phyloP scores from a whole-genome alignment of 2,113 vertebrate species.

The Mesoclemmys tuberculata region DNA sequence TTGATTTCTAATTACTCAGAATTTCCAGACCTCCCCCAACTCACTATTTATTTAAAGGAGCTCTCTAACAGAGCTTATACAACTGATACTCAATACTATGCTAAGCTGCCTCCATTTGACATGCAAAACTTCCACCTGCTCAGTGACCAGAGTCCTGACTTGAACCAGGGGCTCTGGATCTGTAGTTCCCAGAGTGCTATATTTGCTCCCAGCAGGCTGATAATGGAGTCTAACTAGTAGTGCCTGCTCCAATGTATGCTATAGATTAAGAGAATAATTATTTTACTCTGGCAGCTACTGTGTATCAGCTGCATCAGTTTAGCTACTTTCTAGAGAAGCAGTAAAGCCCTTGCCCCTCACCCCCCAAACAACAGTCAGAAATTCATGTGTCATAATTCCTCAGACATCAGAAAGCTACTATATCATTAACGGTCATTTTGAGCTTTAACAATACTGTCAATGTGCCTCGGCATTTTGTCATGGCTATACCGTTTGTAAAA shows the following conservation, averaged over 20 bases:
- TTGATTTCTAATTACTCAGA: not conserved
- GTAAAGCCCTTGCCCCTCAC: not conserved
- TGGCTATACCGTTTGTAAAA: slow-evolving; percentile 54
- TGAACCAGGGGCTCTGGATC: slow-evolving; percentile 62
- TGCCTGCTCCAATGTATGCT: not conserved
- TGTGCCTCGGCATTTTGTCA: slow-evolving; percentile 60
- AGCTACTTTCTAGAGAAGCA: slow-evolving; percentile 51
- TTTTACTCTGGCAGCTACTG: slow-evolving; percentile 25
- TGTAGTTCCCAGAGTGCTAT: slow-evolving; percentile 37
- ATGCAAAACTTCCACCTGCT: slow-evolving; percentile 66
- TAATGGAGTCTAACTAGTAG: not conserved
- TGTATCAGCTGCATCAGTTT: slow-evolving; percentile 37
- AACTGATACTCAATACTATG: slow-evolving; percentile 55
- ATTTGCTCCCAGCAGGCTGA: slow-evolving; percentile 47
- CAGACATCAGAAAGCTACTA: slow-evolving; percentile 47
- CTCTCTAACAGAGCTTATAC: slow-evolving; percentile 47
- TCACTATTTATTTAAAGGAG: slow-evolving; percentile 30
- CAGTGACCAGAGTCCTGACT: slow-evolving; percentile 60
- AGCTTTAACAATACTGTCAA: slow-evolving; percentile 69
- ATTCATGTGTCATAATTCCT: slow-evolving; percentile 2
- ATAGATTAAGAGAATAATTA: not conserved
- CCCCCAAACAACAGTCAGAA: slow-evolving; percentile 38
- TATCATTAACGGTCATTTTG: slow-evolving; percentile 73
- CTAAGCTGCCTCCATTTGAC: slow-evolving; percentile 61
- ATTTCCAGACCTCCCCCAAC: slow-evolving; percentile 14